Evolutionary conservation across 2,888 invertebrate species (phyloP), one percentile per base, ranked within the genome.

Genomic region (Lottia gigantea): DNA sequence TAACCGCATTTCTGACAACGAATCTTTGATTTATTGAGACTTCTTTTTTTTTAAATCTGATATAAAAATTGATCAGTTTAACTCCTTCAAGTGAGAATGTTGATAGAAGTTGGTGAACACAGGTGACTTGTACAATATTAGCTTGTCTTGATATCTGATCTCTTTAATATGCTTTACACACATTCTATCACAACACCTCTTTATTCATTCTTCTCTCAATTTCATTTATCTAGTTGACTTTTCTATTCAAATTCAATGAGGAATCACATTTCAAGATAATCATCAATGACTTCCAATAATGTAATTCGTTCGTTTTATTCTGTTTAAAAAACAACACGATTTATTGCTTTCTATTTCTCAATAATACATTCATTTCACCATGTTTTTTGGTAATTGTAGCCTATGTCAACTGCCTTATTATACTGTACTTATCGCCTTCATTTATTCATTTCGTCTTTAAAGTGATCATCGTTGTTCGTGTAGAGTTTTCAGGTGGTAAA

Each of bases 201-300:
- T 11, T 55, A 55, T 55, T 55, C 55, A 19, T 14, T 14, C 55
- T 55, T 55, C 19, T 23, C 55, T 40, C 40, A 40, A 40, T 40
- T 40, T 40, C 40, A 40, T 40, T 40, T 40, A 40, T 40, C 40
- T 40, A 40, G 19, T 19, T 55, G 55, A 55, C 55, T 55, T 55
- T 55, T 55, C 23, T 55, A 19, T 55, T 23, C 19, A 55, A 55
- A 55, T 19, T 55, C 55, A 55, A 23, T 11, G 14, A 55, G 23
- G 55, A 55, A 55, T 55, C 55, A 55, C 19, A 23, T 55, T 55
- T 55, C 55, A 19, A 19, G 55, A 55, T 55, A 55, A 55, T 55
- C 55, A 55, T 55, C 55, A 23, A 55, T 55, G 55, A 55, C 55
- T 55, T 23, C 55, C 23, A 40, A 40, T 40, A 40, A 40, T 40